phyloP scores from a whole-genome alignment of 2,113 vertebrate species.

The Anoplopoma fimbria region DNA sequence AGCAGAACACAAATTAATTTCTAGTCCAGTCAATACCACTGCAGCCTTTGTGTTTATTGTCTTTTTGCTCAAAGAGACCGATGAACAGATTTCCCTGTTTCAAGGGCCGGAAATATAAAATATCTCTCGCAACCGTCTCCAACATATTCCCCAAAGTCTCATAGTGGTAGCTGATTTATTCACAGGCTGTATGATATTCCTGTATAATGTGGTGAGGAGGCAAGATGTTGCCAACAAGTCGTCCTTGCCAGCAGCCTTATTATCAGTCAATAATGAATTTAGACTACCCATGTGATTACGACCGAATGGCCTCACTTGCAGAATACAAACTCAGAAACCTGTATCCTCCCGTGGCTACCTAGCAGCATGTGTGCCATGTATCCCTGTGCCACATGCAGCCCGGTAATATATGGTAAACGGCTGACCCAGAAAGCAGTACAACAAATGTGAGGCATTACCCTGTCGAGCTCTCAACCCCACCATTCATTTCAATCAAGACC shows the following conservation, averaged over 20 bases:
- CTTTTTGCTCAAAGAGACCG: slow-evolving; percentile 18
- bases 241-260: slow-evolving; percentile 65
- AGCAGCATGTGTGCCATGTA: background rate
- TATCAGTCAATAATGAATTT: slow-evolving; percentile 68
- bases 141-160: slow-evolving; percentile 17
- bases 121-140: slow-evolving; percentile 18
- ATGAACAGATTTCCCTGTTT: slow-evolving; percentile 35
- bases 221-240: slow-evolving; percentile 49
- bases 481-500: slow-evolving; percentile 82
- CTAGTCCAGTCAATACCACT: slow-evolving; percentile 27
- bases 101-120: slow-evolving; percentile 37
- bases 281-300: slow-evolving; percentile 23
- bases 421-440: slow-evolving; percentile 70
- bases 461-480: slow-evolving; percentile 52
- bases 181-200: slow-evolving; percentile 42
- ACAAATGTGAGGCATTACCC: slow-evolving; percentile 64
- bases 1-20: slow-evolving; percentile 44
- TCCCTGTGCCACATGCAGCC: background rate
- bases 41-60: slow-evolving; percentile 36
- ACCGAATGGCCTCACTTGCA: slow-evolving; percentile 22
- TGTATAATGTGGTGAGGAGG: slow-evolving; percentile 37
- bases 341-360: background rate
- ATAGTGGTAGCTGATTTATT: slow-evolving; percentile 46
- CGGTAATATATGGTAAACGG: slow-evolving; percentile 41
- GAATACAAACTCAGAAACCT: slow-evolving; percentile 37